Evolutionary conservation across 23 tunicate genomes (phyloP).

Genomic region (Botrylloides violaceus): DNA sequence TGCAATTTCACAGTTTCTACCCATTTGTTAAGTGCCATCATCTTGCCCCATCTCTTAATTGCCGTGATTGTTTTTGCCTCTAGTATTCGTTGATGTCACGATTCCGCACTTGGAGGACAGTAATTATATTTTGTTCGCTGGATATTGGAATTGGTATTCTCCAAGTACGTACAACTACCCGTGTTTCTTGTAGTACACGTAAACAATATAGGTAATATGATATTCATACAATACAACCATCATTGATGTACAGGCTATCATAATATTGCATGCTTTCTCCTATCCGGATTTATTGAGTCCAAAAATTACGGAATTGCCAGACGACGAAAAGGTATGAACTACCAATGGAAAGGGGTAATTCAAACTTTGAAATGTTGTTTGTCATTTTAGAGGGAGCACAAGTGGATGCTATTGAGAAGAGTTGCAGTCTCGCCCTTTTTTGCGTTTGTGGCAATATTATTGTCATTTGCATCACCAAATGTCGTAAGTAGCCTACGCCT

Average conservation of each 20-base stretch:
- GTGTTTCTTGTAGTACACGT: too few relatives aligned
- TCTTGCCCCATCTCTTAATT: too few relatives aligned
- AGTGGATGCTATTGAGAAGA: neutral
- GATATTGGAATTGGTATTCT: slow-evolving; percentile 8
- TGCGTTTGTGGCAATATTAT: neutral
- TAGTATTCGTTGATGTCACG: slow-evolving; percentile 23
- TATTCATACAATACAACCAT: too few relatives aligned
- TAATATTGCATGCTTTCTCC: slow-evolving; percentile 14
- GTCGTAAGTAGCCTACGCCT: neutral
- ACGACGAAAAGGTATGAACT: slow-evolving; percentile 12
- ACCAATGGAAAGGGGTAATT: too few relatives aligned
- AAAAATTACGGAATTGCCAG: neutral
- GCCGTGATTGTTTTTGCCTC: too few relatives aligned
- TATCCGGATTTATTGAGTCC: slow-evolving; percentile 13
- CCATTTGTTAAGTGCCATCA: too few relatives aligned
- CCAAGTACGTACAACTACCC: slow-evolving; percentile 17
- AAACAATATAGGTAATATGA: too few relatives aligned
- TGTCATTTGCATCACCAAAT: neutral
- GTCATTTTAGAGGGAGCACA: neutral
- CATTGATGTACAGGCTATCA: neutral
- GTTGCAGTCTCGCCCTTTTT: neutral
- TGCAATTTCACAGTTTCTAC: too few relatives aligned
- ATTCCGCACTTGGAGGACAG: slow-evolving; percentile 7
- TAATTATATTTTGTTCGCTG: slow-evolving; percentile 7
- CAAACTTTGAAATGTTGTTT: too few relatives aligned